These are phyloP conservation scores for Thripadectes ignobilis DNA, from an alignment of 2,797 vertebrate species.

Conservation along the genomic window DNA sequence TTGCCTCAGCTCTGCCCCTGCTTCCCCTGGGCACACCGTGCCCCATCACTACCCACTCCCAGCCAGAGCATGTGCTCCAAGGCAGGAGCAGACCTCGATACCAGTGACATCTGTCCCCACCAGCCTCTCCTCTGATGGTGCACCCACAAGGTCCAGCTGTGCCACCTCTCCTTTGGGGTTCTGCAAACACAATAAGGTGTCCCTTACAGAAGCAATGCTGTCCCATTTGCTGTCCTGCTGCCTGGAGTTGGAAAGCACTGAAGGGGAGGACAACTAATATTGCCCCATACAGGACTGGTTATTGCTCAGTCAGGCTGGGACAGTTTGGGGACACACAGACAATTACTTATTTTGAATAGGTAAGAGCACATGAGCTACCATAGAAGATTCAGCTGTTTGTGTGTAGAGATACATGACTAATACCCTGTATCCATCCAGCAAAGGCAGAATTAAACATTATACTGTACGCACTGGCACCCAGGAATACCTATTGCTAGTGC, in stretches of 20 bases:
- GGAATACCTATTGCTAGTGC: not conserved
- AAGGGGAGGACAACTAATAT: not conserved
- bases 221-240: not conserved
- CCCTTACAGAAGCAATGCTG: not conserved
- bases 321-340: not conserved
- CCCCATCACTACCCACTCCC: not conserved
- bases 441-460: not conserved
- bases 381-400: not conserved
- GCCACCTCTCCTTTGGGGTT: not conserved
- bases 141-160: not conserved
- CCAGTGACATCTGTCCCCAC: too few relatives aligned
- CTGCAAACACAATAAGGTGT: not conserved
- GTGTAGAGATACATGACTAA: not conserved
- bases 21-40: not conserved
- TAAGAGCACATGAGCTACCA: not conserved
- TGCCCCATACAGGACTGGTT: not conserved
- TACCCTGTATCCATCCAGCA: not conserved
- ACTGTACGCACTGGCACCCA: not conserved
- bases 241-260: not conserved
- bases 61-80: not conserved
- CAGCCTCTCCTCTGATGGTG: not conserved
- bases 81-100: not conserved
- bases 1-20: not conserved
- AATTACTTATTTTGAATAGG: not conserved
- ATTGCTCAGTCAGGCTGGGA: not conserved